A percentile compares a stretch with the other conserved stretches of the same genome.
phyloP scores from a whole-genome alignment of 2,888 invertebrate species.

The Hololepta plana region DNA sequence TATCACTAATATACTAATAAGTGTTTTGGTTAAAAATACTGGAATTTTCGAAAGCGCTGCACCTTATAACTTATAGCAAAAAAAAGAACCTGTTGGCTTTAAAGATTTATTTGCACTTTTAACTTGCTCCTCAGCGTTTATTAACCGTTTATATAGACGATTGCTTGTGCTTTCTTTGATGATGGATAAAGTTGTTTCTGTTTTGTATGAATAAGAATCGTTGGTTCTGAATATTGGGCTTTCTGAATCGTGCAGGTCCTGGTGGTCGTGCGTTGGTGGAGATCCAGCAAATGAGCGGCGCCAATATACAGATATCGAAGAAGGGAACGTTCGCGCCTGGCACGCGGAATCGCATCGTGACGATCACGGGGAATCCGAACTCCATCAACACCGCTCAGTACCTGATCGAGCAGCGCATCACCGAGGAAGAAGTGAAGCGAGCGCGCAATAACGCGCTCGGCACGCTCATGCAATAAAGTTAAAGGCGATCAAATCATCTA shows the following conservation, averaged over 20 bases:
- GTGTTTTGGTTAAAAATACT: no score
- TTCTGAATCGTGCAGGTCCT: slow-evolving; percentile 62
- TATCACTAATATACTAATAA: no score
- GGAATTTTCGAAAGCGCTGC: no score
- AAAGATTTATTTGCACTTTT: no score
- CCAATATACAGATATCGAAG: slow-evolving; percentile 96
- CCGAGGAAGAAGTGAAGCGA: slow-evolving; percentile 89
- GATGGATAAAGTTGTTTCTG: no score
- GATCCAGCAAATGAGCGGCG: slow-evolving; percentile 92
- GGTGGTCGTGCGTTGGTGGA: slow-evolving; percentile 92
- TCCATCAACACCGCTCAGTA: slow-evolving; percentile 85
- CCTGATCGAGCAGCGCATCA: slow-evolving; percentile 92
- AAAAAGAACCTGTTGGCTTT: no score
- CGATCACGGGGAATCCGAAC: slow-evolving; percentile 78
- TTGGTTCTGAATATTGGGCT: no score
- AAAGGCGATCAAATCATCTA: slow-evolving; percentile 9
- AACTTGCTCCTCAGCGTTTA: no score
- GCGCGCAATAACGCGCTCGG: slow-evolving; percentile 73
- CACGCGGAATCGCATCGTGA: slow-evolving; percentile 92
- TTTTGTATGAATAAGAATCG: no score
- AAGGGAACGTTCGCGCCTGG: slow-evolving; percentile 95
- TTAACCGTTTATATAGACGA: no score
- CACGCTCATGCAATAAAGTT: slow-evolving; percentile 50
- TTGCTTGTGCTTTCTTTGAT: no score
- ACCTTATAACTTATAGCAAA: no score